Conservation (phyloP, 2,113 vertebrate species). For the Myodes glareolus region DNA sequence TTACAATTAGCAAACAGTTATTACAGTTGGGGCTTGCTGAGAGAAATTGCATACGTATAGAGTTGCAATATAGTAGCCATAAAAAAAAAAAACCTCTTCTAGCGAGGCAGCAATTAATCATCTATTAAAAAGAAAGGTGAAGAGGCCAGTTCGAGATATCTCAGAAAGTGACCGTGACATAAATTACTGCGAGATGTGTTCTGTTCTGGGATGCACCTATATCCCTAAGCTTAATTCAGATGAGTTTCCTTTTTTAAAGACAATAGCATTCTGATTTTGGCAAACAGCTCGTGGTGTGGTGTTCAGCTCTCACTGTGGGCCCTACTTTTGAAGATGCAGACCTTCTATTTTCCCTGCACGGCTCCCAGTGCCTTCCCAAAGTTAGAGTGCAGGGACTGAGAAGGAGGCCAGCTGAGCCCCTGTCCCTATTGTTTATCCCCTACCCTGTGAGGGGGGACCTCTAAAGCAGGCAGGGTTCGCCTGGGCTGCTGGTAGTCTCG, state of each 20-base stretch:
- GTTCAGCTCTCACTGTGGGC: slow-evolving; percentile 22
- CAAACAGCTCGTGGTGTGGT: not conserved
- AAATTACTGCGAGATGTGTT: slow-evolving; percentile 6
- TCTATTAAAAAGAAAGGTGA: slow-evolving; percentile 84
- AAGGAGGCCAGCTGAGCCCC: not conserved
- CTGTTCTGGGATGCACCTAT: not conserved
- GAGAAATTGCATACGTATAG: slow-evolving; percentile 72
- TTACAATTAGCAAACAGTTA: slow-evolving; percentile 89
- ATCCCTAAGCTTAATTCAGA: slow-evolving; percentile 28
- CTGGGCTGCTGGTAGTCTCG: not conserved
- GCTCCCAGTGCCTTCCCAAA: slow-evolving; percentile 23
- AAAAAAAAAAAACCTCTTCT: slow-evolving; percentile 77
- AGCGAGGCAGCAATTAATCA: slow-evolving; percentile 87
- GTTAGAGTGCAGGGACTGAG: not conserved
- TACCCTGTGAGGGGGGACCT: not conserved
- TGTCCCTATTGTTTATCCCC: slow-evolving; percentile 49
- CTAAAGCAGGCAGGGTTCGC: slow-evolving; percentile 9
- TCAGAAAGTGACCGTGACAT: slow-evolving; percentile 11
- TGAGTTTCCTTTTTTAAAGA: slow-evolving; percentile 72
- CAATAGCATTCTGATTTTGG: slow-evolving; percentile 31
- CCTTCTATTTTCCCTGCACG: not conserved
- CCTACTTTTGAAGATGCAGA: not conserved
- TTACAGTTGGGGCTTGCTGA: slow-evolving; percentile 81
- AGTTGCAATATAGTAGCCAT: slow-evolving; percentile 83
- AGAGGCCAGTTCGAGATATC: slow-evolving; percentile 23